These are phyloP conservation scores for Brotula barbata DNA, from an alignment of 2,797 vertebrate genomes.

Conservation along the genomic window DNA sequence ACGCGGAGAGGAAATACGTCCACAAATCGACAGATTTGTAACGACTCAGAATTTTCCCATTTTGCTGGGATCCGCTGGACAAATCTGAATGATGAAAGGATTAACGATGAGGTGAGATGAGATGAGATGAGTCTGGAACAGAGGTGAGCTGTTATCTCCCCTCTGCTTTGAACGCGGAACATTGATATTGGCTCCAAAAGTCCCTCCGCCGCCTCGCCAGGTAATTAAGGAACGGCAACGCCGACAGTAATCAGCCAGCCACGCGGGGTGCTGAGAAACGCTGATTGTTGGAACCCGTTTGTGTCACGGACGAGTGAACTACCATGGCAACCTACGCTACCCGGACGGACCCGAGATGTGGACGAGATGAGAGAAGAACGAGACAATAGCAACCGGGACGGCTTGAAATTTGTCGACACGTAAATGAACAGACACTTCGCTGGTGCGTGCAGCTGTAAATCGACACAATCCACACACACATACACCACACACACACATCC, in stretches of 20 bases:
- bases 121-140: too few species aligned
- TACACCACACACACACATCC: conserved; percentile 6
- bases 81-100: conserved; percentile 3
- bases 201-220: conserved; percentile 19
- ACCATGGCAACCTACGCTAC: neutral
- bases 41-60: too few species aligned
- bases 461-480: conserved; percentile 1
- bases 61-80: neutral
- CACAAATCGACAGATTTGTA: too few species aligned
- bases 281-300: conserved; percentile 23
- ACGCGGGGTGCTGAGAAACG: conserved; percentile 34
- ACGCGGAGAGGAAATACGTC: neutral
- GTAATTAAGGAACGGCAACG: conserved; percentile 50
- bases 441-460: conserved; percentile 42
- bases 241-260: conserved; percentile 42
- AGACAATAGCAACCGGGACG: conserved; percentile 2
- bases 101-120: neutral
- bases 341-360: too few species aligned
- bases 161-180: too few species aligned
- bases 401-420: conserved; percentile 14
- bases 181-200: conserved; percentile 13
- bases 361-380: neutral
- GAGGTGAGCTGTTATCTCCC: too few species aligned
- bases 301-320: neutral
- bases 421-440: conserved; percentile 53